Percentiles rank a stretch among this genome's conserved stretches.
Conservation (phyloP, 2,888 invertebrate genomes). For the Hirtodrosophila trivittata region DNA sequence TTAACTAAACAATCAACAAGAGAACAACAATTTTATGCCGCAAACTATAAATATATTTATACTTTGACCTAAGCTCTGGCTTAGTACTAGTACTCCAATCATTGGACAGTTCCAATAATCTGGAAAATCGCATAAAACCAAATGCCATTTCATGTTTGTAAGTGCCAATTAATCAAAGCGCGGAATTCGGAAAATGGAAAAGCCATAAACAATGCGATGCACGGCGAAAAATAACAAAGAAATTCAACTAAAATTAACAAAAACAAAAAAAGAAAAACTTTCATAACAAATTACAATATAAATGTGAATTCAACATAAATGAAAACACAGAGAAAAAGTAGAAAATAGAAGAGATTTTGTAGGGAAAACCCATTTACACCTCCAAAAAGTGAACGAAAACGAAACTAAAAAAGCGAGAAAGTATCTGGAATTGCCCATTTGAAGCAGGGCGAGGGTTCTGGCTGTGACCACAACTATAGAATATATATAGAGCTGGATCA, state of each 20-base stretch:
- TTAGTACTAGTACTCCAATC: no score
- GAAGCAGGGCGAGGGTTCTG: neutral
- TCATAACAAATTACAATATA: slow-evolving; percentile 33
- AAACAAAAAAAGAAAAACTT: slow-evolving; percentile 18
- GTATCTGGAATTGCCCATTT: slow-evolving; percentile 27
- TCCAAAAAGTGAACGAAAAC: slow-evolving; percentile 26
- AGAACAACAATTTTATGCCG: neutral
- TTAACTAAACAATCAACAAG: neutral
- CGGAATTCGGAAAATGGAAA: slow-evolving; percentile 34
- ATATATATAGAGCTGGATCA: slow-evolving; percentile 4
- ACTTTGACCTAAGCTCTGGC: neutral
- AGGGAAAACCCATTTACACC: slow-evolving; percentile 66
- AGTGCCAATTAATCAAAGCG: slow-evolving; percentile 62
- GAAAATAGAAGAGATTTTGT: no score
- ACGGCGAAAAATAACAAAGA: slow-evolving; percentile 2
- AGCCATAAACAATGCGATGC: slow-evolving; percentile 31
- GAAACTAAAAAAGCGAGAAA: slow-evolving; percentile 24
- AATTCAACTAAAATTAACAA: neutral
- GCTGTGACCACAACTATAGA: no score
- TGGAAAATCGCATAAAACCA: neutral
- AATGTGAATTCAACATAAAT: slow-evolving; percentile 11
- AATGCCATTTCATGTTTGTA: slow-evolving; percentile 33
- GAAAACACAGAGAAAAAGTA: neutral
- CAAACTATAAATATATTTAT: neutral
- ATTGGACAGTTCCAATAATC: no score